Base-by-base conservation (phyloP, 2,888 invertebrate species). In the Cheilosia vulpina region DNA sequence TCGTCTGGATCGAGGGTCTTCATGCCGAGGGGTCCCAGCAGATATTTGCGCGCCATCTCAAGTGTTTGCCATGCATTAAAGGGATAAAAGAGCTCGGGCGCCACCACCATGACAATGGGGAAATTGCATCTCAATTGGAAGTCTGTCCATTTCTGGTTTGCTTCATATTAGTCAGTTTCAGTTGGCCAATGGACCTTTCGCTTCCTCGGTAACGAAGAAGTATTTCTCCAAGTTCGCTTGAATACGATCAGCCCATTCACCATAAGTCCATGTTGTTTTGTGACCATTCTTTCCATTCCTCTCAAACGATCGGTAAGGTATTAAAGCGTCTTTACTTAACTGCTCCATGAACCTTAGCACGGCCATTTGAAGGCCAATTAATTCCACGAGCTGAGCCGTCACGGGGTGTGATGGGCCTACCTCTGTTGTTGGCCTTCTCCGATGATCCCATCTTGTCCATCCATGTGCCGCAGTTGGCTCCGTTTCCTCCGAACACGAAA, bases 381-480 rank as follows among this genome's bases (percentile, higher is more conserved):
- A 93, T 93, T 99, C 99, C 45, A 99, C 95, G 21, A n/a, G 99
- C 99, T 71, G 97, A 97, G 68, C 99, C 99, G 93, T 99, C 98
- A 90, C 99, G 95, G 0, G 99, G 99, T 6, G 99, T 97, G 57
- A 98, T 98, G 13, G 99, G 99, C 88, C 95, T 94, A 15, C 99
- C 99, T 89, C 96, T 95, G 90, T 96, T 99, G 75, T 97, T 97
- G 15, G 98, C 98, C 90, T 95, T 95, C 73, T 96, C 96, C 15
- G 98, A 98, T 31, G 98, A 98, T 38, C 99, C 99, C 99, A 99
- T 99, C 94, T 99, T 99, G 93, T 99, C 99, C 99, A 99, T 99
- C 99, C 99, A 99, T 0, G 99, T 99, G 85, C 99, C 99, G 92
- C 98, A 99, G 93, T 99, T 99, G 91, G 95, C 95, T 84, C 95